Evolutionary conservation across 2,797 vertebrate species (phyloP).

Genomic region (Chelidonichthys spinosus): DNA sequence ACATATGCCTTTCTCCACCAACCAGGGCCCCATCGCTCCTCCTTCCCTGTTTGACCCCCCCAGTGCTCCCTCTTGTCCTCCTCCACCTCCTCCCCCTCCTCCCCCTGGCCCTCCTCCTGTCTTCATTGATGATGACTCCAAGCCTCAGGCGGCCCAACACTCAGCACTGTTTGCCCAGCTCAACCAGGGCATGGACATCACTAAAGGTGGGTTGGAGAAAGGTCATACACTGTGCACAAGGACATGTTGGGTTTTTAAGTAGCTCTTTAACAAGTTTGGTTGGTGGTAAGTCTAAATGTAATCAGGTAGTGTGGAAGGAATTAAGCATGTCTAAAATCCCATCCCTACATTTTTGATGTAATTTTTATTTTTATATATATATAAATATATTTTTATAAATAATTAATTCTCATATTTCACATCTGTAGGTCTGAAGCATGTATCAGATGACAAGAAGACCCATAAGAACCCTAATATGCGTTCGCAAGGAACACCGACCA

Average conservation of each 20-base stretch:
- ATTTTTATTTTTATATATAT: no score
- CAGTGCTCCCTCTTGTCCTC: constrained; percentile 67
- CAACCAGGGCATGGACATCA: constrained; percentile 96
- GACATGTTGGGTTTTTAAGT: neutral
- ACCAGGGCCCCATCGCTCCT: constrained; percentile 85
- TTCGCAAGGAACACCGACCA: constrained; percentile 82
- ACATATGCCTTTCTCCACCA: constrained; percentile 6
- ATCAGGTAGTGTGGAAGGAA: neutral
- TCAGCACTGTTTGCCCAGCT: constrained; percentile 94
- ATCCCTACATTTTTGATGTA: neutral
- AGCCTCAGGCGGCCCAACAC: constrained; percentile 81
- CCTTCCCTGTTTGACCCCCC: constrained; percentile 72
- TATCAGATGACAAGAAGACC: constrained; percentile 91
- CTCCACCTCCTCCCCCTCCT: constrained; percentile 84
- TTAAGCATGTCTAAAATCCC: neutral
- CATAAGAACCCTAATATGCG: constrained; percentile 94
- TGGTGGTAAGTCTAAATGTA: neutral
- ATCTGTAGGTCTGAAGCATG: constrained; percentile 90
- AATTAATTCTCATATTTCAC: neutral
- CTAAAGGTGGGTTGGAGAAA: constrained; percentile 87
- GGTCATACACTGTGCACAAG: neutral
- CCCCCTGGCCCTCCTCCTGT: constrained; percentile 89
- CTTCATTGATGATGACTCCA: constrained; percentile 76
- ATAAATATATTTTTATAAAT: no score
- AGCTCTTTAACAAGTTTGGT: neutral